phyloP scores from a whole-genome alignment of 2,113 vertebrate species.

The Cynopterus brachyotis region DNA sequence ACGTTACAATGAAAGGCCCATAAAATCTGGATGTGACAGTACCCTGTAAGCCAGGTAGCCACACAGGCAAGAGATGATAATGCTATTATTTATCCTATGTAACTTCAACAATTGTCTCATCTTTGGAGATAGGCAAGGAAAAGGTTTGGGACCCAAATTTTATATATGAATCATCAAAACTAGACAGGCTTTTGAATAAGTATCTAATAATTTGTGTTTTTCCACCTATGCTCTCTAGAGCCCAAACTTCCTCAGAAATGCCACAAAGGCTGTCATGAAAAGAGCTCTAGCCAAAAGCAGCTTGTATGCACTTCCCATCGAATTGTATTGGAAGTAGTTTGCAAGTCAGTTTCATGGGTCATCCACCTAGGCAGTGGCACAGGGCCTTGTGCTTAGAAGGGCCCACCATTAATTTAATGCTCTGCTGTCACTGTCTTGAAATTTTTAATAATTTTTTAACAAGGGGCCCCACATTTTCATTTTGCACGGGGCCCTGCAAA shows the following conservation, averaged over 20 bases:
- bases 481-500: background rate
- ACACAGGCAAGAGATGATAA: slow-evolving; percentile 29
- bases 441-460: background rate
- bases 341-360: background rate
- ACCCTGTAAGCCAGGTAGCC: slow-evolving; percentile 53
- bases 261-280: background rate
- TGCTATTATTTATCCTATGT: background rate
- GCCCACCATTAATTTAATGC: background rate
- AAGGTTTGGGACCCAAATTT: background rate
- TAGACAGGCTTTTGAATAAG: slow-evolving; percentile 6
- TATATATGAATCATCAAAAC: background rate
- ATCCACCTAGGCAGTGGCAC: background rate
- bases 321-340: background rate
- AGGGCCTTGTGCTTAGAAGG: background rate
- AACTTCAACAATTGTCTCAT: background rate
- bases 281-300: background rate
- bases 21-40: slow-evolving; percentile 44
- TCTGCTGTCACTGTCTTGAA: background rate
- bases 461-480: background rate
- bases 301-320: background rate
- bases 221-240: slow-evolving; percentile 1
- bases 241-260: slow-evolving; percentile 11
- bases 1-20: background rate
- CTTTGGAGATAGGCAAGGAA: slow-evolving; percentile 18
- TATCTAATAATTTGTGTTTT: slow-evolving; percentile 1